Evolutionary conservation across 2,888 invertebrate species (phyloP).

Genomic region (Drosophila colorata): DNA sequence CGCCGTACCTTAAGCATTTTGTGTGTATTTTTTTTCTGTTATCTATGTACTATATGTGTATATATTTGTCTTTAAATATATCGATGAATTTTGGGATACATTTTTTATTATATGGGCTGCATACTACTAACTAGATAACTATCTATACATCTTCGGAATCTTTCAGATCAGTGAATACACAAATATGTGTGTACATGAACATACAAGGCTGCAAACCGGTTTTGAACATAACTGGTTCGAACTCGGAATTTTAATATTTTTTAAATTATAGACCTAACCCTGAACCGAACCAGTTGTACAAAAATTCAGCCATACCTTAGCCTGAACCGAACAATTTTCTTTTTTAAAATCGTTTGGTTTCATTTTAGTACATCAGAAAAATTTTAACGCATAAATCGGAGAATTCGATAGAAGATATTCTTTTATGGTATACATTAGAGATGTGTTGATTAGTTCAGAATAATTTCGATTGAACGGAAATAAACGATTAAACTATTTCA

Average conservation of each 20-base stretch:
- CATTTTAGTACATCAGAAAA: background rate
- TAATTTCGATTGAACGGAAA: background rate
- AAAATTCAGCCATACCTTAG: too few species aligned
- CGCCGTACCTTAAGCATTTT: conserved; percentile 70
- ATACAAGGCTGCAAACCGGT: background rate
- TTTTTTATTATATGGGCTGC: conserved; percentile 1
- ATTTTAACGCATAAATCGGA: too few species aligned
- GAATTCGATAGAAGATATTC: too few species aligned
- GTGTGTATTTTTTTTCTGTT: conserved; percentile 28
- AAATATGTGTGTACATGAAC: conserved; percentile 8
- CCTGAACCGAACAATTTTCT: background rate
- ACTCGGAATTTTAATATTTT: background rate
- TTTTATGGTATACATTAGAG: too few species aligned
- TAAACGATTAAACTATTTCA: background rate
- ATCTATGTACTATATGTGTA: conserved; percentile 20
- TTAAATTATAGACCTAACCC: too few species aligned
- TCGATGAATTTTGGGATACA: background rate
- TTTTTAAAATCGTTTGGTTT: background rate
- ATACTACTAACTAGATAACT: conserved; percentile 8
- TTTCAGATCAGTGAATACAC: conserved; percentile 1
- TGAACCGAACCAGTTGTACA: too few species aligned
- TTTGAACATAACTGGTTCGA: background rate
- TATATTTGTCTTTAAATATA: conserved; percentile 8
- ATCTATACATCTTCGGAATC: conserved; percentile 7
- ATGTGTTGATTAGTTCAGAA: too few species aligned